These are phyloP conservation scores for Helobdella robusta DNA, from an alignment of 2,888 invertebrate species.

Conservation along the genomic window DNA sequence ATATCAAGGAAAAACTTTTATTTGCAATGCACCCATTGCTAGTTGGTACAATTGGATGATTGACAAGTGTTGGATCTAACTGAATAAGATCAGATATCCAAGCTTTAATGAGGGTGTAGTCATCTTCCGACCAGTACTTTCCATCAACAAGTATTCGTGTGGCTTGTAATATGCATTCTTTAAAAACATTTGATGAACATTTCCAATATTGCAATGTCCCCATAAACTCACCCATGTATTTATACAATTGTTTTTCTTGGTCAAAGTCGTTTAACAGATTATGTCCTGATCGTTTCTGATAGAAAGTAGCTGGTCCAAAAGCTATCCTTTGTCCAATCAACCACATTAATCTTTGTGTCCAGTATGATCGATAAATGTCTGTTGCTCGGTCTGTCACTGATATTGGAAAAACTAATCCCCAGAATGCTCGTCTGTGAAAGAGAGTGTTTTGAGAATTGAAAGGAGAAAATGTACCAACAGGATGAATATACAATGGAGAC, in stretches of 20 bases:
- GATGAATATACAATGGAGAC: conserved; percentile 38
- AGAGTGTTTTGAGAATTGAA: conserved; percentile 42
- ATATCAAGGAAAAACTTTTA: conserved; percentile 24
- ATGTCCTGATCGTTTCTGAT: conserved; percentile 37
- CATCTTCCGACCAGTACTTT: conserved; percentile 30
- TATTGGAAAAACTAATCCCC: conserved; percentile 38
- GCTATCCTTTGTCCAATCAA: conserved; percentile 36
- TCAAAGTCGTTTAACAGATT: conserved; percentile 35
- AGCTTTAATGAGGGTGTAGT: conserved; percentile 33
- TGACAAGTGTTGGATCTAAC: conserved; percentile 6
- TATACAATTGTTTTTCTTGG: conserved; percentile 37
- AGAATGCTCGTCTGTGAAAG: conserved; percentile 38
- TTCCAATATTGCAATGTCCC: conserved; percentile 33
- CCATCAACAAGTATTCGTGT: conserved; percentile 28
- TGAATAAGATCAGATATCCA: conserved; percentile 33
- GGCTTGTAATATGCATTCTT: conserved; percentile 33
- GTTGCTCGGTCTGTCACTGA: conserved; percentile 36
- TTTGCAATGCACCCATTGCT: conserved; percentile 1
- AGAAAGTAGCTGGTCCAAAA: conserved; percentile 36
- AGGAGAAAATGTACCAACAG: conserved; percentile 37
- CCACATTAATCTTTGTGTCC: conserved; percentile 38
- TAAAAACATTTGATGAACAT: conserved; percentile 33
- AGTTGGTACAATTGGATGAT: background rate
- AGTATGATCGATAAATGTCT: conserved; percentile 41
- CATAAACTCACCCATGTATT: conserved; percentile 33